Evolutionary conservation across 2,888 invertebrate species (phyloP).

Genomic region (Hyposoter dolosus): DNA sequence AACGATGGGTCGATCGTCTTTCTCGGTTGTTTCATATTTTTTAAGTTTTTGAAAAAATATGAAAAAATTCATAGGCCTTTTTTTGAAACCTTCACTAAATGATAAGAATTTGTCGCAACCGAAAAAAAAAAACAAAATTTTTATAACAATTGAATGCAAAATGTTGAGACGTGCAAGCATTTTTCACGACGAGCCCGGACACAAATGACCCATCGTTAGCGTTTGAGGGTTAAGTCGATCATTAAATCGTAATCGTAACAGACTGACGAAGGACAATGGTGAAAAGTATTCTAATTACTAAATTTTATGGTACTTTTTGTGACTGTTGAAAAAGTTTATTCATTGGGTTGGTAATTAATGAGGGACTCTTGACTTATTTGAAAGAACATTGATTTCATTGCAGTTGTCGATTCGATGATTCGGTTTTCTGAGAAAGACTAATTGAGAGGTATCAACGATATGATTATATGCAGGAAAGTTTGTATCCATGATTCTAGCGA

Average conservation of each 20-base stretch:
- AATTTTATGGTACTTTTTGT: not conserved
- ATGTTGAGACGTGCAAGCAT: no score
- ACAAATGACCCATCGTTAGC: no score
- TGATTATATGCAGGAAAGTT: not conserved
- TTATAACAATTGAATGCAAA: no score
- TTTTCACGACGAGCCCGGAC: no score
- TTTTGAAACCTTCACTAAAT: no score
- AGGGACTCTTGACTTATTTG: not conserved
- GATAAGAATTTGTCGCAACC: not conserved
- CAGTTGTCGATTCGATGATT: not conserved
- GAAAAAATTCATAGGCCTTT: no score
- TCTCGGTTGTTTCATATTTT: no score
- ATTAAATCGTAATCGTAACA: not conserved
- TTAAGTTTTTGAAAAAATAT: no score
- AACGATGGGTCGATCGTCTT: no score
- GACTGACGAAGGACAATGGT: not conserved
- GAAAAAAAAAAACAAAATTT: not conserved
- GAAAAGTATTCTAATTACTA: slow-evolving; percentile 5
- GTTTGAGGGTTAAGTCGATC: no score
- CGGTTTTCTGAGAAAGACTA: slow-evolving; percentile 6
- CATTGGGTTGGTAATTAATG: not conserved
- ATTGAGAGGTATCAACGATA: slow-evolving; percentile 2
- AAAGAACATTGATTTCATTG: not conserved
- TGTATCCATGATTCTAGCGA: slow-evolving; percentile 56
- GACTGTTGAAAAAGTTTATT: not conserved